Evolutionary conservation across 2,888 invertebrate genomes (phyloP), one percentile per base, ranked within the genome.

Genomic region (Drosophila fungiperda): DNA sequence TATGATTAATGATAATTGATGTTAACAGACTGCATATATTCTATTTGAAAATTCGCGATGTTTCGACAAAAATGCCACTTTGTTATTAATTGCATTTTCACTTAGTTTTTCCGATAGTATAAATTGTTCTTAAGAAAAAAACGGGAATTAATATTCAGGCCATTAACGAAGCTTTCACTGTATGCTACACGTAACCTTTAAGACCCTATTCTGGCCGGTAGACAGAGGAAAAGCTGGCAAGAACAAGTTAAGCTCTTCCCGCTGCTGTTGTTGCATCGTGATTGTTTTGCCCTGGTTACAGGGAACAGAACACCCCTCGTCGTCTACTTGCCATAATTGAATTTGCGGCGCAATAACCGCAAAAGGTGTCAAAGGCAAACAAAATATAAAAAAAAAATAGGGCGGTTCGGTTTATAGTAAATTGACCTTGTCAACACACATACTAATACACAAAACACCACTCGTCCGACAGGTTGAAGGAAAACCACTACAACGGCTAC

Each of bases 401-500:
- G 48, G 38, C 36, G 29, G 29, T 17, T 11, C n/a, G 29, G 15
- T n/a, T 57, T 29, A 23, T 12, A 70, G 23, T 54, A 26, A 71
- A 67, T 60, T 40, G 74, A 59, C 68, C 67, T 68, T 52, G 75
- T 48, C 38, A 59, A 52, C 26, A 59, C 17, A 7, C 36, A 38
- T 17, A 54, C 17, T 6, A 35, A 59, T 11, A 23, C n/a, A 59
- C 26, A 53, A 35, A 35, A 35, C 35, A 20, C 35, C 36, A 45
- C 38, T 12, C 59, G n/a, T 50, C 35, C 62, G 35, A 17, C 62
- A 82, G 82, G 82, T 82, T 71, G 68, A 63, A 69, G 68, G 60
- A 53, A 90, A 81, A 80, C 68, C 76, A 76, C 72, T 91, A 93
- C 89, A 92, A 93, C 93, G 93, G 93, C 93, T 92, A 91, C 93